Evolutionary conservation across 2,888 invertebrate species (phyloP).

Genomic region (Apamea epomidion): DNA sequence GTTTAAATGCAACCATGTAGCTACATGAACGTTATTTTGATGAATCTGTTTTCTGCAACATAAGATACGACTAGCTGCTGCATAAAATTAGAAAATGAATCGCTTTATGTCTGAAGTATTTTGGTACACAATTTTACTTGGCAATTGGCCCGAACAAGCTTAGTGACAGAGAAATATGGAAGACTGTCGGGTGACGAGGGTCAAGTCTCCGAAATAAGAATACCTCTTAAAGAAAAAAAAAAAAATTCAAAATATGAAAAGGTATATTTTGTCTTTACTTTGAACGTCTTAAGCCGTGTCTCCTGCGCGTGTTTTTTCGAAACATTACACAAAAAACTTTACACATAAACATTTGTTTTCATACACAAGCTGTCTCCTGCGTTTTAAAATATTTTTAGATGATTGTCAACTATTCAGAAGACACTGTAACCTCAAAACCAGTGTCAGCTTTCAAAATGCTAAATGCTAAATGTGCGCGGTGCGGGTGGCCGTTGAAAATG

Average conservation of each 20-base stretch:
- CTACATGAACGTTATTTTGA: background rate
- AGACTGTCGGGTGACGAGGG: background rate
- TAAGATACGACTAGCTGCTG: too few species aligned
- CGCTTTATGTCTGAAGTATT: background rate
- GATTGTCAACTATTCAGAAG: too few species aligned
- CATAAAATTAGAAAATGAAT: background rate
- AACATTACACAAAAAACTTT: too few species aligned
- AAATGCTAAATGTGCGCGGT: too few species aligned
- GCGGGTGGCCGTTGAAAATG: too few species aligned
- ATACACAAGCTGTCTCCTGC: too few species aligned
- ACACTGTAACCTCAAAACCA: too few species aligned
- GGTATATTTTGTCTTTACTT: background rate
- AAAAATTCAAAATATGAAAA: background rate
- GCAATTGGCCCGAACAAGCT: background rate
- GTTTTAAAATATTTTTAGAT: too few species aligned
- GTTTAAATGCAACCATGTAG: constrained; percentile 1
- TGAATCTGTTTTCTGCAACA: background rate
- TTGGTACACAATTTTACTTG: background rate
- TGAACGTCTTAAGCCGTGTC: background rate
- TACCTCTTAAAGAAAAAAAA: background rate
- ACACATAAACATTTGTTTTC: too few species aligned
- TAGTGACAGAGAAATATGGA: background rate
- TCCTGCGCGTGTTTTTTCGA: too few species aligned
- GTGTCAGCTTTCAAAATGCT: too few species aligned
- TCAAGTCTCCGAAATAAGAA: background rate